These are phyloP conservation scores for Engystomops pustulosus DNA, from an alignment of 2,113 vertebrate species.

Conservation along the genomic window DNA sequence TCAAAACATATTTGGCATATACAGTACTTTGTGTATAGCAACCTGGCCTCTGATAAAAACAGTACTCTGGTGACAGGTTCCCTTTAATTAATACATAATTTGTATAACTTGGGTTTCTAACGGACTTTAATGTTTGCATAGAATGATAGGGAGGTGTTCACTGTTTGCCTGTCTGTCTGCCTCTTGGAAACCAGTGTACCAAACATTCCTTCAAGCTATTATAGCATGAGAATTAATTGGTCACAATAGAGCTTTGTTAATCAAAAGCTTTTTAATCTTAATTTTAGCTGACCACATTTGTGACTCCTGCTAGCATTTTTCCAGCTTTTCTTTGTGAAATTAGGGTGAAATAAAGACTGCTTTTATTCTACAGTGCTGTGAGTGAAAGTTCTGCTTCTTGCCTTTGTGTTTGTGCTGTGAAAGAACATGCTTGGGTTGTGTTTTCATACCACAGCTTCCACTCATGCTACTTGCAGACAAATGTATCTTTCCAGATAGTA, in stretches of 20 bases:
- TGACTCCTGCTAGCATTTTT: slow-evolving; percentile 39
- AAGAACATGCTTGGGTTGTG: slow-evolving; percentile 24
- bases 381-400: slow-evolving; percentile 22
- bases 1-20: too few relatives aligned
- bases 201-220: slow-evolving; percentile 41
- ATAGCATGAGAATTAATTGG: slow-evolving; percentile 39
- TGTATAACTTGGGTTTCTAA: too few relatives aligned
- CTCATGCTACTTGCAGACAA: neutral
- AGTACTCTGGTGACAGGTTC: too few relatives aligned
- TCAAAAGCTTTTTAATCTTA: slow-evolving; percentile 16
- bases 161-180: too few relatives aligned
- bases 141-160: too few relatives aligned
- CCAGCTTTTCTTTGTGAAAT: slow-evolving; percentile 27
- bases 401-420: slow-evolving; percentile 13
- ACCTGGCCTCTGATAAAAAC: too few relatives aligned
- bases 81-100: too few relatives aligned
- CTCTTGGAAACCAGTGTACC: neutral
- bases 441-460: slow-evolving; percentile 6
- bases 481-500: neutral
- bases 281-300: slow-evolving; percentile 45
- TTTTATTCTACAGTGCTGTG: neutral
- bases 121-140: too few relatives aligned
- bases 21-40: too few relatives aligned
- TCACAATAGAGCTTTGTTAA: slow-evolving; percentile 5
- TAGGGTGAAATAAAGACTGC: neutral